A percentile compares a stretch with the other conserved stretches of the same genome.
Evolutionary conservation across 2,113 vertebrate genomes (phyloP).

Genomic region (Azemiops feae): DNA sequence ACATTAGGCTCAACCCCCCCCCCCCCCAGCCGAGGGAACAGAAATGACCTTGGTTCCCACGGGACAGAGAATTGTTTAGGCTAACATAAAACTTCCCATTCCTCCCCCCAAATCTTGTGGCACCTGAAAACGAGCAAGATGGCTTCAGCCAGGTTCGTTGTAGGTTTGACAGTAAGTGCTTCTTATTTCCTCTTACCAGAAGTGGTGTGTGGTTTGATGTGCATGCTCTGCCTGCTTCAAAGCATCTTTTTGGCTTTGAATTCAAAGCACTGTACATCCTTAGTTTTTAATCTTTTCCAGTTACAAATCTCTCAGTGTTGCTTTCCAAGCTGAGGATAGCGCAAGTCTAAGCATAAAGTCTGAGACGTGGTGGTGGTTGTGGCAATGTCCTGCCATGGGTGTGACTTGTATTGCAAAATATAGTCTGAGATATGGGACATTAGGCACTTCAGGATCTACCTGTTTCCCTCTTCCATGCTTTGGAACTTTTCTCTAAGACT

Average conservation of each 20-base stretch:
- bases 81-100: too few relatives aligned
- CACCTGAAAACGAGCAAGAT: too few relatives aligned
- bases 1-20: too few relatives aligned
- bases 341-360: background rate
- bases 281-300: background rate
- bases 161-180: background rate
- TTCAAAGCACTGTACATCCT: background rate
- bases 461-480: background rate
- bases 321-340: background rate
- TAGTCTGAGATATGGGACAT: background rate
- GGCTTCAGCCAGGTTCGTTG: too few relatives aligned
- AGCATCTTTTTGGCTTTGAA: too few relatives aligned
- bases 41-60: too few relatives aligned
- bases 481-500: background rate
- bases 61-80: too few relatives aligned
- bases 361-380: background rate
- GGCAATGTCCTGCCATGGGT: too few relatives aligned
- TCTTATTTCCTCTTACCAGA: background rate
- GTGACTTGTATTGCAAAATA: background rate
- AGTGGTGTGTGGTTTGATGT: background rate
- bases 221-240: too few relatives aligned
- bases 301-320: background rate
- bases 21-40: too few relatives aligned
- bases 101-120: too few relatives aligned
- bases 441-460: background rate